These are phyloP conservation scores for Heteractis magnifica DNA, from an alignment of 92 coral and sea anemone genomes.

Conservation along the genomic window DNA sequence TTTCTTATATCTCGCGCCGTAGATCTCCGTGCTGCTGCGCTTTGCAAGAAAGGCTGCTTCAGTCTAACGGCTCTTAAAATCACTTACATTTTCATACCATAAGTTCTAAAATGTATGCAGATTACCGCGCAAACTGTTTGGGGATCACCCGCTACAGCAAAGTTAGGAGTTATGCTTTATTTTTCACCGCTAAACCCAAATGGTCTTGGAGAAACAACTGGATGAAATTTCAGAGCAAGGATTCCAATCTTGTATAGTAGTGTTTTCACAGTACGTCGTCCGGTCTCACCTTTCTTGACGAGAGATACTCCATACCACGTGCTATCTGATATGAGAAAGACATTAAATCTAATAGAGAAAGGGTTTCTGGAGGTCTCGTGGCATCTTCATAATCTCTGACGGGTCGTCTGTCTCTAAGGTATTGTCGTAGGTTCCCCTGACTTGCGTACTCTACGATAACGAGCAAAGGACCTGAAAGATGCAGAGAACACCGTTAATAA, in stretches of 20 bases:
- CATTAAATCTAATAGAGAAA: constrained; percentile 62
- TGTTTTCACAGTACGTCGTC: background rate
- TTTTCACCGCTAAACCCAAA: too few species aligned
- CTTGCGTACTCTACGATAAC: constrained; percentile 82
- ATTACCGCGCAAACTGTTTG: too few species aligned
- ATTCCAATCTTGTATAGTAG: background rate
- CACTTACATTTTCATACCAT: too few species aligned
- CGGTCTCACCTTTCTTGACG: constrained; percentile 69
- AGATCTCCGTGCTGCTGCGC: too few species aligned
- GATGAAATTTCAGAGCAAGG: too few species aligned
- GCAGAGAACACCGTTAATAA: background rate
- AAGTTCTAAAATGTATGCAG: too few species aligned
- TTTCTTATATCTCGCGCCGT: too few species aligned
- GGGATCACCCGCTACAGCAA: too few species aligned
- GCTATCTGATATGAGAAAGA: constrained; percentile 80
- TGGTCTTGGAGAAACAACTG: too few species aligned
- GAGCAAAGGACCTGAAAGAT: constrained; percentile 68
- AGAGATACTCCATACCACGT: constrained; percentile 78
- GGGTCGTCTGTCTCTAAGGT: constrained; percentile 82
- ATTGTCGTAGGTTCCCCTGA: constrained; percentile 71
- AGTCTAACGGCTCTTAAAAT: too few species aligned
- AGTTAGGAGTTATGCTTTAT: too few species aligned
- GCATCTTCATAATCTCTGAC: constrained; percentile 47
- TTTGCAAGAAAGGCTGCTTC: too few species aligned
- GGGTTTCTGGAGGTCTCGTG: constrained; percentile 44